Evolutionary conservation across 2,113 vertebrate species (phyloP).

Genomic region (Calidris pugnax): DNA sequence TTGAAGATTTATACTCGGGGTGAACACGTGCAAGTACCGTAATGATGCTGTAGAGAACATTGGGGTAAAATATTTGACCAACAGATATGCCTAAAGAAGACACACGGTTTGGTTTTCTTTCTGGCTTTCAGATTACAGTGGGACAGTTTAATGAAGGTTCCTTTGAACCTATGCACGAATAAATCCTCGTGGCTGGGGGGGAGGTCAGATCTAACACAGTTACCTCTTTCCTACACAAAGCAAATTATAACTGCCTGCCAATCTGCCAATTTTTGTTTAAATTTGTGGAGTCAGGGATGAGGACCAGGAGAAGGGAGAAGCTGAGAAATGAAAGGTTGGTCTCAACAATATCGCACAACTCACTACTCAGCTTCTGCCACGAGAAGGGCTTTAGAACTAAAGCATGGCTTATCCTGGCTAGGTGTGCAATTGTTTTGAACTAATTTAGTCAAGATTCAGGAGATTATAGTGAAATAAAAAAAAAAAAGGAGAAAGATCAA

Average conservation of each 20-base stretch:
- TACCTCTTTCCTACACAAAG: not conserved
- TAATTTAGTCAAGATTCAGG: conserved; percentile 21
- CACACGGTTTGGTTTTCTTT: not conserved
- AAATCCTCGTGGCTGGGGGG: not conserved
- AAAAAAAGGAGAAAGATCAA: not conserved
- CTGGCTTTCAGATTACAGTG: not conserved
- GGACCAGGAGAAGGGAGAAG: not conserved
- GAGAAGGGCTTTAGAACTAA: not conserved
- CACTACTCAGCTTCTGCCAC: not conserved
- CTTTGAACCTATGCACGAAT: not conserved
- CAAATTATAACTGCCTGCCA: not conserved
- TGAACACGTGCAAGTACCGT: not conserved
- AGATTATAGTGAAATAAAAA: not conserved
- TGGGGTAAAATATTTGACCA: conserved; percentile 29
- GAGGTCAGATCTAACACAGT: not conserved
- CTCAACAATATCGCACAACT: not conserved
- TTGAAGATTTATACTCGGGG: conserved; percentile 53
- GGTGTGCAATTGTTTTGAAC: conserved; percentile 26
- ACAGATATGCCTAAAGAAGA: not conserved
- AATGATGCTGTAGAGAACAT: conserved; percentile 16
- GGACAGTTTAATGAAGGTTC: not conserved
- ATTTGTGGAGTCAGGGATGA: not conserved
- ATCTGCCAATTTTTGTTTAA: accelerated
- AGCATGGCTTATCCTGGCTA: not conserved
- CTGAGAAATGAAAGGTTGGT: not conserved